phyloP scores from a whole-genome alignment of 2,888 invertebrate genomes.

The Caenorhabditis sulstoni region DNA sequence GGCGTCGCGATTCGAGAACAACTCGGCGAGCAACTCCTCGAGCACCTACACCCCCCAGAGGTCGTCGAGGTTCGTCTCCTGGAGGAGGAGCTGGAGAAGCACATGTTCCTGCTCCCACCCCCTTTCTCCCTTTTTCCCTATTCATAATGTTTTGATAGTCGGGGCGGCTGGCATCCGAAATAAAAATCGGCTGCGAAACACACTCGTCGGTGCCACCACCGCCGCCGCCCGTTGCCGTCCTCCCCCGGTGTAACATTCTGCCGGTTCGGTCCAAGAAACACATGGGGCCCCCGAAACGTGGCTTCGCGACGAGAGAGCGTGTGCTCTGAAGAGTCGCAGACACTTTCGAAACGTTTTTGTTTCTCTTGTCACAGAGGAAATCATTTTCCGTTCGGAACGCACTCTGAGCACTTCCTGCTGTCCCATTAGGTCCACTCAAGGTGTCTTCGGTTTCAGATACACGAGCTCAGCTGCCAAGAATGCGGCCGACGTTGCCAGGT shows the following conservation, averaged over 20 bases:
- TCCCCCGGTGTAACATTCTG: slow-evolving; percentile 47
- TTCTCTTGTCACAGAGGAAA: background rate
- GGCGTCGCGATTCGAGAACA: slow-evolving; percentile 65
- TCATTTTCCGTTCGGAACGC: slow-evolving; percentile 35
- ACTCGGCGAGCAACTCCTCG: slow-evolving; percentile 22
- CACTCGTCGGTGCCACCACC: slow-evolving; percentile 31
- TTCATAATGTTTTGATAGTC: slow-evolving; percentile 54
- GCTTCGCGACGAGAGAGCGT: slow-evolving; percentile 4
- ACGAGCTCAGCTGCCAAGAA: slow-evolving; percentile 61
- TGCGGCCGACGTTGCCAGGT: slow-evolving; percentile 66
- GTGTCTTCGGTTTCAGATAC: slow-evolving; percentile 27
- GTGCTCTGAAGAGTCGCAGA: slow-evolving; percentile 33
- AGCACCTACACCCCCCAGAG: slow-evolving; percentile 47
- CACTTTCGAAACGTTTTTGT: slow-evolving; percentile 22
- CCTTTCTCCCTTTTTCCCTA: slow-evolving; percentile 14
- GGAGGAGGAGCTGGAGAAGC: background rate
- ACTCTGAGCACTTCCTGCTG: background rate
- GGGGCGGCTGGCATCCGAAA: slow-evolving; percentile 20
- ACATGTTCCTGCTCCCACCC: background rate
- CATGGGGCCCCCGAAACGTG: slow-evolving; percentile 37
- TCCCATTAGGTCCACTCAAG: background rate
- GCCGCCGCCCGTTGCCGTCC: background rate
- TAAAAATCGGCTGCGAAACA: slow-evolving; percentile 49
- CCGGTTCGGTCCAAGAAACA: slow-evolving; percentile 46
- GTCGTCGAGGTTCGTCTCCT: slow-evolving; percentile 53